Evolutionary conservation across 2,888 invertebrate genomes (phyloP), one percentile per base, ranked within the genome.

Genomic region (Bombylius major): DNA sequence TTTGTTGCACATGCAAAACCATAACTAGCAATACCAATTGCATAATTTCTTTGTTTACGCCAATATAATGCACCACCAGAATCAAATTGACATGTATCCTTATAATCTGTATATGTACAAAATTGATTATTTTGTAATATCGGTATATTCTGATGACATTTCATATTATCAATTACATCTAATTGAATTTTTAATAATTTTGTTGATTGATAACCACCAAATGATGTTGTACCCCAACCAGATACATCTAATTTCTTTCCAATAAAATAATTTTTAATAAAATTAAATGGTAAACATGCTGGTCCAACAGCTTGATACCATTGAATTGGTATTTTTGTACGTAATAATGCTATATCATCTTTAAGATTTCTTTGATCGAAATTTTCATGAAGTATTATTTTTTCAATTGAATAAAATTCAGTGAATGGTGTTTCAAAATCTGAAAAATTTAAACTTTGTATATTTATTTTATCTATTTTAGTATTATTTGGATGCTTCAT

Each of bases 141-240:
- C 1, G 57, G 59, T 53, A 69, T 69, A 4, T 51, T 36, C n/a
- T 58, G 4, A 39, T 67, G 64, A 63, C 84, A 84, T 3, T 70
- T 60, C 1, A 59, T 57, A 9, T 69, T 67, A 4, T 73, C 65
- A 9, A 78, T 67, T 1, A 82, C 77, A 50, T 75, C 70, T 11
- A 83, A 62, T 5, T 71, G 68, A 0, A 77, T 78, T 65, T 79
- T 76, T 48, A 76, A 73, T 13, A 84, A 66, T 0, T 70, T 70
- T 5, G 73, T 65, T 0, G 83, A 77, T 55, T 68, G 69, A 2
- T 73, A 69, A 0, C 79, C 82, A 11, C 76, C 77, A 63, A 77
- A 81, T 12, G 75, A 75, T 1, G 70, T 68, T 13, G 76, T 73
- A 48, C 83, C 83, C 82, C 82, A 83, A 47, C 83, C 83, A 31